Evolutionary conservation across 2,888 invertebrate genomes (phyloP).

Genomic region (Cheilosia scutellata): DNA sequence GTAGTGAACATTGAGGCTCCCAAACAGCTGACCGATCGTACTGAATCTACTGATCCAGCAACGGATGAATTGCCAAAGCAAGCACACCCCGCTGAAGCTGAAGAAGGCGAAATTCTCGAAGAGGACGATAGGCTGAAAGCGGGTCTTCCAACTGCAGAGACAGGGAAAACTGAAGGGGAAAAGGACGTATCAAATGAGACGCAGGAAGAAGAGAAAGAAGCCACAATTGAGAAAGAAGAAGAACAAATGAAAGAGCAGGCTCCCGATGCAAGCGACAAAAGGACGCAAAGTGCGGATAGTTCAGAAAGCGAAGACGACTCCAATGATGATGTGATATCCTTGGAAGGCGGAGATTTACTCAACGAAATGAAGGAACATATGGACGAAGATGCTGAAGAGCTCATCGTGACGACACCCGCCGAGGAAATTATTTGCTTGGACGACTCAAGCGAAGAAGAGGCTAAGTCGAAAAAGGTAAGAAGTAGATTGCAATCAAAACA

Average conservation of each 20-base stretch:
- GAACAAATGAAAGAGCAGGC: slow-evolving; percentile 79
- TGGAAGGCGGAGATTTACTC: slow-evolving; percentile 83
- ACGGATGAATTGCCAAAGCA: slow-evolving; percentile 19
- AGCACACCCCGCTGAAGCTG: slow-evolving; percentile 35
- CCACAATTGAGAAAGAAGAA: slow-evolving; percentile 79
- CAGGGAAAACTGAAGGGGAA: slow-evolving; percentile 41
- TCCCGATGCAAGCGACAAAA: slow-evolving; percentile 76
- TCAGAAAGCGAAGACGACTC: slow-evolving; percentile 79
- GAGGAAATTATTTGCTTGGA: slow-evolving; percentile 65
- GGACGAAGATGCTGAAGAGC: slow-evolving; percentile 77
- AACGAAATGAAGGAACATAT: slow-evolving; percentile 83
- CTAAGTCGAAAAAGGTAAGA: slow-evolving; percentile 40
- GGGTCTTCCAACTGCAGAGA: background rate
- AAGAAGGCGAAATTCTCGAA: slow-evolving; percentile 75
- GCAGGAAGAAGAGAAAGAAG: slow-evolving; percentile 78
- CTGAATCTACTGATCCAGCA: slow-evolving; percentile 9
- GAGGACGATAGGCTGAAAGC: slow-evolving; percentile 26
- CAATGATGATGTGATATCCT: slow-evolving; percentile 83
- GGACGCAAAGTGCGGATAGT: slow-evolving; percentile 17
- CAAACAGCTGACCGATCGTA: background rate
- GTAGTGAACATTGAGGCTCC: slow-evolving; percentile 44
- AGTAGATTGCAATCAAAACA: background rate
- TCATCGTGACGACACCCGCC: background rate
- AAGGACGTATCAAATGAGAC: slow-evolving; percentile 56
- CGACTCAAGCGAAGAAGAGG: slow-evolving; percentile 77